Evolutionary conservation across 2,888 invertebrate genomes (phyloP).

Genomic region (Spilosoma lubricipeda): DNA sequence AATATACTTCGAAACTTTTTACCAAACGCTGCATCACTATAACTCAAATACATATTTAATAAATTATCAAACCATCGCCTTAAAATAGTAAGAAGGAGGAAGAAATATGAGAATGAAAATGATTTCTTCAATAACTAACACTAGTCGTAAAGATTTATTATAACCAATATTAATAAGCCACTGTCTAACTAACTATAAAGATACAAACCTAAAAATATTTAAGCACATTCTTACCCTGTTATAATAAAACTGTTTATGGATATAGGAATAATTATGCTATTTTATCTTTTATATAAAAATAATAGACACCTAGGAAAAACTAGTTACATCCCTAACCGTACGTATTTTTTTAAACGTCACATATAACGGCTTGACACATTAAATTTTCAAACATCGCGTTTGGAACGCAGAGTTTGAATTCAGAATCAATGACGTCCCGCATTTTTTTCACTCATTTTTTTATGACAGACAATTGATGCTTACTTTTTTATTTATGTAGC

Average conservation of each 20-base stretch:
- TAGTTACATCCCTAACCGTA: conserved; percentile 27
- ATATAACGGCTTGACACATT: conserved; percentile 53
- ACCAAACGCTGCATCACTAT: no score
- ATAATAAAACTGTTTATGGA: no score
- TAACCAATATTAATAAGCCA: no score
- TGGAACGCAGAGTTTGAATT: conserved; percentile 44
- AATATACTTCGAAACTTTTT: no score
- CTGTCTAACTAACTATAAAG: background rate
- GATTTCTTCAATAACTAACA: background rate
- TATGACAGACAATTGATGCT: background rate
- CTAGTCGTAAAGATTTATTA: background rate
- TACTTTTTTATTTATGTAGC: background rate
- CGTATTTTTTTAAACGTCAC: conserved; percentile 62
- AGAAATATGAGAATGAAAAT: background rate
- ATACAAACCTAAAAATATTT: background rate
- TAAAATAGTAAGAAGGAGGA: no score
- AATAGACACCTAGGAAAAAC: background rate
- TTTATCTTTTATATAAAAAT: background rate
- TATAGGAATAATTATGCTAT: background rate
- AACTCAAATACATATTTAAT: background rate
- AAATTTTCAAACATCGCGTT: conserved; percentile 41
- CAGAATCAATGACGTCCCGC: conserved; percentile 31
- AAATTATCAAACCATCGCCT: background rate
- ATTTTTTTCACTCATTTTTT: background rate
- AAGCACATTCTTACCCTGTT: background rate